Base-by-base conservation (phyloP, 1,140 invertebrate genomes). In the Lucilia sericata region DNA sequence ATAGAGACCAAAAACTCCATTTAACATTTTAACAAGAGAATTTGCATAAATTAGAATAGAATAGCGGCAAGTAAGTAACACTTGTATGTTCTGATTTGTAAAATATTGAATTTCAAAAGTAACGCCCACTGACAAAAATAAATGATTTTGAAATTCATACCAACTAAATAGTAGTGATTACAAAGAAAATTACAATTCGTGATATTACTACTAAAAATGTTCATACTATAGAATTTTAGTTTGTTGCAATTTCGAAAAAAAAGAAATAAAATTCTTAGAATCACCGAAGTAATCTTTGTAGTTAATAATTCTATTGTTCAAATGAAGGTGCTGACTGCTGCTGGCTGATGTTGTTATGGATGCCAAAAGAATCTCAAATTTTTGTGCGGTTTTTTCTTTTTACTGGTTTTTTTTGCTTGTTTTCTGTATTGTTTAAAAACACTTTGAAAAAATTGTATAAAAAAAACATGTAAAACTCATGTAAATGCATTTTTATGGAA, bases 401-500 rank as follows among this genome's bases (percentile, higher is more conserved):
- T 55, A 12, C 51, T n/a, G 51, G 2, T 55, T 55, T 55, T 17
- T 55, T 55, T 51, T 13, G 49, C 49, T 51, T 51, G 49, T 70
- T 70, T 70, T 25, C 25, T 30, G 25, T n/a, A 70, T 70, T 70
- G 65, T 70, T 70, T 70, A 21, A 10, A 70, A 70, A 70, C 65
- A 70, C n/a, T 70, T 70, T 70, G 21, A 60, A 17, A 42, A 42
- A 42, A 10, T 1, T 17, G 14, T 60, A 60, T 1, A 60, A 25
- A 25, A n/a, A 70, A 70, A 70, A 70, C 65, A 70, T 70, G 65
- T 70, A 70, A 70, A 70, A 70, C 65, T 70, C 65, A 70, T 70
- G 65, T 70, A 70, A 70, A 70, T 70, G 65, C 65, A 25, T 70
- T 70, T 21, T 70, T 70, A 70, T 70, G 65, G 65, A 70, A 70